Base-by-base conservation (phyloP, 2,113 vertebrate species). In the Platycercus adscitus region DNA sequence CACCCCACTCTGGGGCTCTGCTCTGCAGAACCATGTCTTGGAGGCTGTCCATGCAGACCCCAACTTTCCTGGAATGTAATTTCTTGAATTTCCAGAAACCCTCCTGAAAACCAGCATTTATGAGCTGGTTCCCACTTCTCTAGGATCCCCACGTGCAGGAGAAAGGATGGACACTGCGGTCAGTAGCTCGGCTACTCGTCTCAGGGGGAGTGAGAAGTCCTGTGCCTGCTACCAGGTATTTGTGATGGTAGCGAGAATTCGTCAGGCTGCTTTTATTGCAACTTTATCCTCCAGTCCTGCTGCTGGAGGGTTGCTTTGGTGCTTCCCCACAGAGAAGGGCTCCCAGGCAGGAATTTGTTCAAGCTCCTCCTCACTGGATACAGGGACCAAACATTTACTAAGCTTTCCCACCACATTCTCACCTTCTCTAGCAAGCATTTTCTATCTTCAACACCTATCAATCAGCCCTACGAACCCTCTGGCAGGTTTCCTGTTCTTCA, bases 1-100 rank as follows among this genome's bases (percentile, higher is more conserved):
- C 2, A 3, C 31, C 23, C 37, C 0, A 1, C 37, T 53, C 60
- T 3, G 1, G 18, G 9, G 19, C 17, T 52, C 44, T 80, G 39
- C 47, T 61, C 46, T 73, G 53, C 11, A 61, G 39, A 60, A 61
- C 60, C 21, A 31, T 6, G 37, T 50, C 73, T 64, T n/a, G 37
- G n/a, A 58, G 44, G 24, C 17, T 58, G 28, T 26, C 39, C 0
- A 0, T 52, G 29, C 50, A 65, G 44, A 46, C 11, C 9, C 3
- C 65, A 53, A 28, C n/a, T 20, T 83, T 23, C 8, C 66, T 37
- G 21, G n/a, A 9, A 17, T 66, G 29, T 61, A 66, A 66, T 79
- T 66, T 72, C 50, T 53, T 58, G 50, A 15, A 17, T 58, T 88
- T 66, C 44, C n/a, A 88, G 58, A 60, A 79, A 79, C 29, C 15